Base-by-base conservation (phyloP, 2,113 vertebrate genomes). In the Lepidothrix coronata region DNA sequence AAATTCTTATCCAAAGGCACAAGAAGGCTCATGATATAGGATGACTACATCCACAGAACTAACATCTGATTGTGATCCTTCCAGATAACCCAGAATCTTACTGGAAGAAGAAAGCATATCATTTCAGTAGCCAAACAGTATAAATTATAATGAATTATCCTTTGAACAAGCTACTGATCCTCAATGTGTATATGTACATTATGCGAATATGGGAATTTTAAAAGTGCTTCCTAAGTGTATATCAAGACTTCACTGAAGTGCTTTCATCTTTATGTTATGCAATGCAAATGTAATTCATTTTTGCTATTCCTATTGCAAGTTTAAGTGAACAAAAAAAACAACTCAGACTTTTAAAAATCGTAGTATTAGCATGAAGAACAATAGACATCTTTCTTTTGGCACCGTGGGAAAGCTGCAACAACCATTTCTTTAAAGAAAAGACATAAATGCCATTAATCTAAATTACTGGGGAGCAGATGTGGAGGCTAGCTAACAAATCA, bases 201-300 rank as follows among this genome's bases (percentile, higher is more conserved):
- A 87, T 85, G 81, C 66, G 73, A 85, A 78, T 57, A 74, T 11
- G 37, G 14, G 41, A 86, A 72, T 91, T 75, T 79, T 7, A 37
- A 77, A 91, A 90, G 79, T 41, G 19, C 5, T 92, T 91, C 49
- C 83, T 76, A 44, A 90, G 19, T 62, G 35, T 88, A 13, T 85
- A 72, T 85, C 12, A 65, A 85, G 37, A 71, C 24, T 76, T 37
- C 17, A 65, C 15, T 51, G 41, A 84, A 82, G 9, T 72, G 4
- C 58, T 78, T 93, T 92, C 16, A n/a, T 82, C 70, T 85, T 81
- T 59, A 85, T 83, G 88, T 89, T 91, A 87, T 91, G 55, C 23
- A 61, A 62, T 83, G 59, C 88, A 95, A 81, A 86, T 77, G 48
- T 84, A 80, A 55, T 91, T 94, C 21, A 55, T 25, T 74, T 92